phyloP scores from a whole-genome alignment of 2,113 vertebrate species.

The Hemichromis elongatus region DNA sequence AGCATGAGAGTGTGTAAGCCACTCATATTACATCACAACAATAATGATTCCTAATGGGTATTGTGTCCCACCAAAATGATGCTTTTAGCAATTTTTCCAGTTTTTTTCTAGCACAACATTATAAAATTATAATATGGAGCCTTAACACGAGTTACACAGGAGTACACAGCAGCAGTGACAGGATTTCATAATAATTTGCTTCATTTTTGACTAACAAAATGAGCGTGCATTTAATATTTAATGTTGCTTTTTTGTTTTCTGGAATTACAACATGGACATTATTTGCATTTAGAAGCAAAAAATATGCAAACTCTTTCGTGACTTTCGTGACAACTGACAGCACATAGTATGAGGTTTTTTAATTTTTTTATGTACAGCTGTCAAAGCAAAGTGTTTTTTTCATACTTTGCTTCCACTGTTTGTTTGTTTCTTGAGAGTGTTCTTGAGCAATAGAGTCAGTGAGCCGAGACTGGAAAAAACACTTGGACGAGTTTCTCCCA shows the following conservation, averaged over 20 bases:
- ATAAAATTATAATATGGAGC: not conserved
- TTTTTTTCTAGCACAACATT: not conserved
- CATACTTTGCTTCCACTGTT: too few relatives aligned
- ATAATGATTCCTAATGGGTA: not conserved
- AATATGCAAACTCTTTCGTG: not conserved
- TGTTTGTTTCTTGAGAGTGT: too few relatives aligned
- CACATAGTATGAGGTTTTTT: fast-evolving
- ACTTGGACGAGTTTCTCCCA: not conserved
- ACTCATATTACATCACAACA: not conserved
- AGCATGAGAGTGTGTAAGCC: not conserved
- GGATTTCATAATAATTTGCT: not conserved
- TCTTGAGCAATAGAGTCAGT: too few relatives aligned
- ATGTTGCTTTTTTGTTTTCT: fast-evolving
- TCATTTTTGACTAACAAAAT: not conserved
- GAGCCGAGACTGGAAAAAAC: not conserved
- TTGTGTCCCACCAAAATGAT: not conserved
- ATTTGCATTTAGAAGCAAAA: not conserved
- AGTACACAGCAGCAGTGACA: not conserved
- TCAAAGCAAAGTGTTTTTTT: too few relatives aligned
- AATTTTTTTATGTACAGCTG: not conserved
- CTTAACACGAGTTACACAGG: not conserved
- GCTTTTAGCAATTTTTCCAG: not conserved
- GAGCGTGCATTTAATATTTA: not conserved
- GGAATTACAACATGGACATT: not conserved
- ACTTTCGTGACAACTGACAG: not conserved